Evolutionary conservation across 2,797 vertebrate species (phyloP), one percentile per base, ranked within the genome.

Genomic region (Coendou prehensilis): DNA sequence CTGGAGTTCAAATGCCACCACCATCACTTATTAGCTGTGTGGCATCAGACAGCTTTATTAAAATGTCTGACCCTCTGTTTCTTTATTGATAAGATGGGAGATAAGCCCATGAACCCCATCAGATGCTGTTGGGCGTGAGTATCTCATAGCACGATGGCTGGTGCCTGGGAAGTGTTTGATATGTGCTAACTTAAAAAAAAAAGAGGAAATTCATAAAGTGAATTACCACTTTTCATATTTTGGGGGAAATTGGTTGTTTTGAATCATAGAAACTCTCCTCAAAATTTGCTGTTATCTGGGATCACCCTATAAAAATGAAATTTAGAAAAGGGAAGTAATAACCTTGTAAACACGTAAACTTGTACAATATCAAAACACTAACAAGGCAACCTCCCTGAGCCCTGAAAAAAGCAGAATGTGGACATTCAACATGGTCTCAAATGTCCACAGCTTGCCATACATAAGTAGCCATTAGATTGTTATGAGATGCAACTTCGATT

Each of bases 401-500:
- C 33, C 26, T 0, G 76, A 96, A 96, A 97, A 97, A 93, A 94
- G 79, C 94, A 96, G 96, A 91, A 94, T 57, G 20, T 93, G 93
- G 91, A 93, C 75, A 71, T 94, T 59, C 5, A 30, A 5, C 17
- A 4, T 91, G 86, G 89, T 37, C 92, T 97, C 86, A 82, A 61
- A 95, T 63, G 76, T 96, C 73, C 50, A 93, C 80, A 84, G 73
- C 20, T 63, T 97, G 63, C 4, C 82, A 81, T 94, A 63, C 97
- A 94, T 82, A 93, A 97, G 64, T 89, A 50, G 52, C 54, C 84
- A 88, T 93, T 94, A 87, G 63, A 69, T 91, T 93, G 71, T 94
- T 91, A 92, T 0, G 0, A 96, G 82, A 96, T 87, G 89, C 91
- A 97, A 94, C 97, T 97, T 98, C 97, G 76, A 97, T 98, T 97